Conservation (phyloP, 2,113 vertebrate species). For the Pagrus major region DNA sequence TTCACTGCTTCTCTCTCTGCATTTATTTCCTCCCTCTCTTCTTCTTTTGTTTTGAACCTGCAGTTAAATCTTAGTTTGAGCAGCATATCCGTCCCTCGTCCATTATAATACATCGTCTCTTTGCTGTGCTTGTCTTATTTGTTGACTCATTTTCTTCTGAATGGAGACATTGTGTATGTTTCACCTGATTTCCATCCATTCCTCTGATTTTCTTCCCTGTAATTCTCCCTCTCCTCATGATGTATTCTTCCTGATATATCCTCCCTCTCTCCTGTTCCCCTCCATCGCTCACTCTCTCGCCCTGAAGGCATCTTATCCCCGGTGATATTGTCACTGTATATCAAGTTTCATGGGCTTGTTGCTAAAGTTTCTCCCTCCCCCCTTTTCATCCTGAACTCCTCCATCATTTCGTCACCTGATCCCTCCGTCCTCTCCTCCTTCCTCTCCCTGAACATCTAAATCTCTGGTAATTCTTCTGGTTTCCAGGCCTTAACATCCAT, state of each 20-base stretch:
- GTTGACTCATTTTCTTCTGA: neutral
- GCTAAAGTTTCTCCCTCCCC: conserved; percentile 4
- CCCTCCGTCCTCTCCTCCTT: neutral
- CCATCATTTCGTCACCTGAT: conserved; percentile 13
- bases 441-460: neutral
- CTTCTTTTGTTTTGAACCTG: neutral
- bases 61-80: neutral
- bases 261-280: neutral
- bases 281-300: conserved; percentile 23
- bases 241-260: neutral
- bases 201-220: neutral
- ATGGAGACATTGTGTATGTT: neutral
- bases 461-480: neutral
- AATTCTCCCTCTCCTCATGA: neutral
- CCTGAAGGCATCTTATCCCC: conserved; percentile 42
- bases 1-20: neutral
- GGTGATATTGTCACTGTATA: conserved; percentile 43
- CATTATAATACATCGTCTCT: neutral
- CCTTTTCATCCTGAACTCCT: neutral
- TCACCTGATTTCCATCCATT: neutral
- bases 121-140: neutral
- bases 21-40: no score
- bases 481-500: neutral
- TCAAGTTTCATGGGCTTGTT: conserved; percentile 40
- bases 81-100: neutral